Base-by-base conservation (phyloP, 2,113 vertebrate species). In the Neodon shergylaensis region DNA sequence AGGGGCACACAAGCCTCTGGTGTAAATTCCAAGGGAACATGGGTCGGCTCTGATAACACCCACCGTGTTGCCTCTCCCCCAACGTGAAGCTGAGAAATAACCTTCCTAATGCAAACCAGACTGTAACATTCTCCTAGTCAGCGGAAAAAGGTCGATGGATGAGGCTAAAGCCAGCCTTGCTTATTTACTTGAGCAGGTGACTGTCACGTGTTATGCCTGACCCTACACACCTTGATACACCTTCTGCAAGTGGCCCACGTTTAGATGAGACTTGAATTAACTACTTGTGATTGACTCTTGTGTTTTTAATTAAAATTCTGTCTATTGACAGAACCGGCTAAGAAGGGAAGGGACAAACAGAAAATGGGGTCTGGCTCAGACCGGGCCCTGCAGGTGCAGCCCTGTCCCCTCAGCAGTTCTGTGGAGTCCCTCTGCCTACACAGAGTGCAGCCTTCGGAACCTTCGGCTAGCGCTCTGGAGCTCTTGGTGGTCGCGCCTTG, bases 291-390 rank as follows among this genome's bases (percentile, higher is more conserved):
- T 52, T 52, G 84, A 88, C 16, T 89, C 24, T 6, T 61, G 9
- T 42, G 52, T 82, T 66, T 88, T 47, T 79, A n/a, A 93, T 90
- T 76, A 93, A 95, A 97, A 68, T 2, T 4, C 14, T n/a, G 17
- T n/a, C 79, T 93, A 10, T 42, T 63, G 88, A 52, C 26, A 73
- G 66, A 90, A 65, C 17, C 26, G n/a, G 6, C 77, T 72, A 72
- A 28, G n/a, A 90, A 39, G 58, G 28, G 14, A n/a, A 78, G 26
- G 39, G 16, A 49, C 19, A 74, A 52, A 73, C 31, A 88, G 61
- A 44, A 9, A 28, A 10, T 31, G 3, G 9, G 33, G 12, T 58
- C 31, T 47, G 54, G 19, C 47, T 82, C 22, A 39, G n/a, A 61
- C 6, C 16, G 36, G 70, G 52, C 76, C 89, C 65, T 13, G 7